These are phyloP conservation scores for Rhyzopertha dominica DNA, from an alignment of 1,140 invertebrate species.

Conservation along the genomic window DNA sequence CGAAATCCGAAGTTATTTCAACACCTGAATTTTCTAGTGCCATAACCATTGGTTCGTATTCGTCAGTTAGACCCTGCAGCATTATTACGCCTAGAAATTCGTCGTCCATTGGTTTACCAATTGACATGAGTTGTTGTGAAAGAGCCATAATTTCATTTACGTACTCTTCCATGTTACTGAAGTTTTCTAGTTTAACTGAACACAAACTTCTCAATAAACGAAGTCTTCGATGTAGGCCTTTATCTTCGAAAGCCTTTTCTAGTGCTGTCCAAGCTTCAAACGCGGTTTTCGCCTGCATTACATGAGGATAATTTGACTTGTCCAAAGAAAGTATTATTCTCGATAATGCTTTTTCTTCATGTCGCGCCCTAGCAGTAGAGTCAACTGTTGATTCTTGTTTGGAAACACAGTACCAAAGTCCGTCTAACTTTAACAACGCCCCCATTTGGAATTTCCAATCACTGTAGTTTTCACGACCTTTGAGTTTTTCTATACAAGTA, in stretches of 20 bases:
- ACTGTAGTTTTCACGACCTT: conserved; percentile 16
- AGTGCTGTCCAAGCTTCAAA: conserved; percentile 16
- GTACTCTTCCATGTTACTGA: conserved; percentile 13
- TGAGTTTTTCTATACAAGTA: conserved; percentile 8
- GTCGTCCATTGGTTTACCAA: conserved; percentile 29
- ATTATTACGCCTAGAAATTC: conserved; percentile 30
- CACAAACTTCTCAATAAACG: conserved; percentile 10
- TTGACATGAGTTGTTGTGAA: conserved; percentile 9
- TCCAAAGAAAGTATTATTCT: conserved; percentile 21
- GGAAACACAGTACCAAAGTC: conserved; percentile 14
- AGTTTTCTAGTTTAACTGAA: conserved; percentile 15
- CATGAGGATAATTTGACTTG: conserved; percentile 13
- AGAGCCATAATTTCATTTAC: conserved; percentile 17
- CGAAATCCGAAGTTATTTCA: conserved; percentile 31
- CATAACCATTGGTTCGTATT: conserved; percentile 40
- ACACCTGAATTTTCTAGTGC: conserved; percentile 37
- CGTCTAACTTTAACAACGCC: conserved; percentile 10
- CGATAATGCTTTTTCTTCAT: conserved; percentile 14
- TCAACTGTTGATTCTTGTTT: conserved; percentile 3
- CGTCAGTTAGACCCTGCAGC: conserved; percentile 28
- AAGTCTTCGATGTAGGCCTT: conserved; percentile 11
- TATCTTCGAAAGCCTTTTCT: conserved; percentile 19
- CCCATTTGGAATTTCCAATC: conserved; percentile 17
- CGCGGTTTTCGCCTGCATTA: conserved; percentile 13
- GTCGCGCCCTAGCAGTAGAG: background rate